Evolutionary conservation across 2,797 vertebrate species (phyloP), one percentile per base, ranked within the genome.

Genomic region (Mormyrus proboscirostris): DNA sequence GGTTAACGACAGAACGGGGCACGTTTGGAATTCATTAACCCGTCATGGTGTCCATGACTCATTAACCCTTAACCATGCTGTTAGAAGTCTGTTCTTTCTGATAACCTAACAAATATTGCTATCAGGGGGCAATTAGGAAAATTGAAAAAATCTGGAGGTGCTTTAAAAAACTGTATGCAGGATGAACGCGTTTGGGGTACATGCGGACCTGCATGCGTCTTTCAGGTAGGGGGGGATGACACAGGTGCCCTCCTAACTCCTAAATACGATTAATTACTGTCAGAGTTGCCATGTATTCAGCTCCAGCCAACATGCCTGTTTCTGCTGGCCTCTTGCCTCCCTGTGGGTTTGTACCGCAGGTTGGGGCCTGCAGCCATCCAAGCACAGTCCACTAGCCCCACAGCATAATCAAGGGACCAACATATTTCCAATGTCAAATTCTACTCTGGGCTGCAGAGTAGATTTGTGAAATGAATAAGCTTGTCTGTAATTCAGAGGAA

Each of bases 1-100:
- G 88, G 88, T 89, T 88, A 53, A 76, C 84, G 88, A 84, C 84
- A 89, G 53, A 16, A 88, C 69, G 55, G 47, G 49, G 79, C 38
- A 76, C 12, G 4, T 53, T n/a, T 47, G 51, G 49, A 47, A 84
- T 87, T 89, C 47, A 83, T 57, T 88, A 51, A 88, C 6, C 69
- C 25, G 29, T 59, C 51, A 57, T 14, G 19, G 22, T 57, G 10
- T 83, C 88, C 29, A 12, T 33, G n/a, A 22, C 33, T 41, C 33
- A 16, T 88, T 44, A 57, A 29, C 8, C 22, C 38, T 59, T 19
- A 12, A 41, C 10, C 44, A 19, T 49, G 51, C 6, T 76, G 33
- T 51, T 51, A 73, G 8, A 73, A 19, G 12, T 1, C 10, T 76
- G 2, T 22, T 51, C 47, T 16, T 33, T 76, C 59, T 14, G 8